Conservation (phyloP, 2,797 vertebrate species). For the Sebastes flavidus region DNA sequence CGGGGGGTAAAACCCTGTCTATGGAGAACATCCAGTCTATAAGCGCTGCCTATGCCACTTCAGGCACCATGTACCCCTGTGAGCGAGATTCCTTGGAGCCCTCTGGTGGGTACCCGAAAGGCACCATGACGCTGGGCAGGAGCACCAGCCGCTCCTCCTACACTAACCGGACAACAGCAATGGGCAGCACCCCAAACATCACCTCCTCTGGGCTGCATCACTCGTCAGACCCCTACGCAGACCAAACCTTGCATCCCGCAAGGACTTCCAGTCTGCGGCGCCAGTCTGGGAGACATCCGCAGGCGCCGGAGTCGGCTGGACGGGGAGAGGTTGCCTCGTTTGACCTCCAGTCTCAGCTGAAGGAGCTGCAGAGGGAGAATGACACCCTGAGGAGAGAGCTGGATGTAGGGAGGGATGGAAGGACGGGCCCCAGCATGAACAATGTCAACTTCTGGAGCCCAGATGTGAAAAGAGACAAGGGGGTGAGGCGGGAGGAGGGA, state of each 20-base stretch:
- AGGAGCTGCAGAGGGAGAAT: conserved; percentile 93
- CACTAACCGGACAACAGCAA: conserved; percentile 86
- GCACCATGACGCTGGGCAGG: conserved; percentile 94
- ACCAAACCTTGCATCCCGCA: conserved; percentile 76
- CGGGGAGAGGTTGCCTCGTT: conserved; percentile 74
- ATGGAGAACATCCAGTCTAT: conserved; percentile 99
- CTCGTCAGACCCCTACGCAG: conserved; percentile 85
- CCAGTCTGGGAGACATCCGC: conserved; percentile 83
- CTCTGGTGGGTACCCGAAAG: conserved; percentile 92
- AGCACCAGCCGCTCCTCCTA: conserved; percentile 89
- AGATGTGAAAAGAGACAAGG: conserved; percentile 91
- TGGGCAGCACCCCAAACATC: conserved; percentile 95
- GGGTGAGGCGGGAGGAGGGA: conserved; percentile 89
- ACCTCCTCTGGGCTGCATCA: conserved; percentile 89
- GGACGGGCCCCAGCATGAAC: conserved; percentile 87
- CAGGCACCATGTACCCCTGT: conserved; percentile 92
- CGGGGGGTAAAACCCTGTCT: conserved; percentile 91
- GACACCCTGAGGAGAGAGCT: conserved; percentile 91
- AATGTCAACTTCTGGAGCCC: conserved; percentile 95
- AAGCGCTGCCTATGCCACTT: conserved; percentile 95
- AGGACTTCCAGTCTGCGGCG: conserved; percentile 85
- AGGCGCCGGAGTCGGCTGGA: conserved; percentile 34
- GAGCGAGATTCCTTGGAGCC: conserved; percentile 88
- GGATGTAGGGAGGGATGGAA: conserved; percentile 89
- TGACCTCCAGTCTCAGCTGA: conserved; percentile 91